Evolutionary conservation across 2,797 vertebrate species (phyloP).

Genomic region (Calcarius lapponicus): DNA sequence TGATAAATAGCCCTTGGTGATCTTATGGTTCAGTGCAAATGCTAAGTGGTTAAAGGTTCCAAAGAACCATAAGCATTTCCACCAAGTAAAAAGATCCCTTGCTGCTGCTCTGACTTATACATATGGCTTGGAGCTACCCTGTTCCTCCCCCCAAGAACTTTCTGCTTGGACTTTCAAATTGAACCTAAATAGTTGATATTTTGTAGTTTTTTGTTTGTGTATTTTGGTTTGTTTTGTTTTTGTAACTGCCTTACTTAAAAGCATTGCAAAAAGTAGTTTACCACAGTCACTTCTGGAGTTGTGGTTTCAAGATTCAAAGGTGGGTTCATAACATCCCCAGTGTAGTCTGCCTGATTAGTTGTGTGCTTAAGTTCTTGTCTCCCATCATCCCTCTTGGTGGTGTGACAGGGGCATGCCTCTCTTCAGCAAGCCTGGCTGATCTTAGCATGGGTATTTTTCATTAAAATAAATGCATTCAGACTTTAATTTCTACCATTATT

Average conservation of each 20-base stretch:
- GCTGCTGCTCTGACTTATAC: not conserved
- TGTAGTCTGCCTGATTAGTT: not conserved
- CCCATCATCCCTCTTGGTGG: not conserved
- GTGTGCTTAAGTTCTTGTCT: not conserved
- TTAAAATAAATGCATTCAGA: not conserved
- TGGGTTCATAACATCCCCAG: not conserved
- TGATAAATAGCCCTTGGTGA: not conserved
- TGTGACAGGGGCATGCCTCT: not conserved
- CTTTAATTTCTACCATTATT: not conserved
- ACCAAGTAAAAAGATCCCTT: not conserved
- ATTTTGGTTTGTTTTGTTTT: not conserved
- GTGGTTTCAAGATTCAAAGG: not conserved
- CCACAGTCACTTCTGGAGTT: not conserved
- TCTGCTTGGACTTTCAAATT: not conserved
- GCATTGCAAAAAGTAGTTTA: not conserved
- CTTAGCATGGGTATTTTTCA: not conserved
- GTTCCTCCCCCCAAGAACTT: not conserved
- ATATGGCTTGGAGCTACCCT: not conserved
- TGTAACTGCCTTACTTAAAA: not conserved
- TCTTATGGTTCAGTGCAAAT: conserved; percentile 8
- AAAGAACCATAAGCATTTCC: not conserved
- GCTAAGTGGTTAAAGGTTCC: not conserved
- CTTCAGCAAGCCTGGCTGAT: not conserved
- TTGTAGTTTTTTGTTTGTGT: not conserved
- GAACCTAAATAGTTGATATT: not conserved